Evolutionary conservation across 1,140 invertebrate species (phyloP), one percentile per base, ranked within the genome.

Genomic region (Pseudomyrmex dendroicus): DNA sequence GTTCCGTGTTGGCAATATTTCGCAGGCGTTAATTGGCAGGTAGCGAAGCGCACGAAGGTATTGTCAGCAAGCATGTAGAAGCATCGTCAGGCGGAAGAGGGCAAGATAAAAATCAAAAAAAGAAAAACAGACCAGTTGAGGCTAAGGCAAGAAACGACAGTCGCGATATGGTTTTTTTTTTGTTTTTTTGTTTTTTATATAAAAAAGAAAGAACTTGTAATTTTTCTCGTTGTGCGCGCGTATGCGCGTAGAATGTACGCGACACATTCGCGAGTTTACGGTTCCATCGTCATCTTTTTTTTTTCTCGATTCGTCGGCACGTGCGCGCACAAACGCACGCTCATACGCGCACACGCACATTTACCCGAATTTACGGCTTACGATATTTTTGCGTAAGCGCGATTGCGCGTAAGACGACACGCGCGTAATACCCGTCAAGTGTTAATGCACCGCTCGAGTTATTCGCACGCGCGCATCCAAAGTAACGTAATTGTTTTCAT

Each of bases 21-120:
- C 88, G 91, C 92, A 94, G 93, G 94, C 93, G 93, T 94, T 94
- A 94, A 94, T 94, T 94, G 93, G 94, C 93, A 93, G 93, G 92
- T 94, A 94, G 94, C 94, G 94, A 94, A 94, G 94, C 94, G 92
- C 89, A 94, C 93, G 93, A 90, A 94, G 93, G 92, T 93, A 91
- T 94, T 90, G 85, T 94, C 94, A 95, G 94, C 94, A 94, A 94
- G 94, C 94, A 94, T 95, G 94, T 94, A 95, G 94, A 94, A 95
- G 94, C 94, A 94, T 95, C 94, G 92, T 94, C 94, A 95, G 92
- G 94, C 94, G 93, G 86, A 87, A 94, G 93, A 94, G 93, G 94
- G 94, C 94, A 94, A 94, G 93, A 94, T 94, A 93, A 94, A 94
- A 94, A 94, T 94, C 92, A 94, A 94, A 94, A 94, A 94, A 94